These are phyloP conservation scores for Trinorchestia longiramus DNA, from an alignment of 1,140 invertebrate species.

Conservation along the genomic window DNA sequence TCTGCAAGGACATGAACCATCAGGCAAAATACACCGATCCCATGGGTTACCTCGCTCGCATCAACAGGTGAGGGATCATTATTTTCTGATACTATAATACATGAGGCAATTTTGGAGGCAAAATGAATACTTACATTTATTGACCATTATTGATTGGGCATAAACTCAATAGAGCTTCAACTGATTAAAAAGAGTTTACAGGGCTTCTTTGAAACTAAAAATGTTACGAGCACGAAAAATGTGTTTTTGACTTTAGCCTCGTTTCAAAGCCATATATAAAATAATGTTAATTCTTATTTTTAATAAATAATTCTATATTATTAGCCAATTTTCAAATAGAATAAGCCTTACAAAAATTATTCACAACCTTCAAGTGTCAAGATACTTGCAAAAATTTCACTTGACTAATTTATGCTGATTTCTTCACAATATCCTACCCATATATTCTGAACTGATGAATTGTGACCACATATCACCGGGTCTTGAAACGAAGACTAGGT, in stretches of 20 bases:
- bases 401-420: background rate
- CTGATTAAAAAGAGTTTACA: background rate
- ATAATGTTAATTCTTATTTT: background rate
- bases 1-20: conserved; percentile 75
- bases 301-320: background rate
- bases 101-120: background rate
- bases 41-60: conserved; percentile 75
- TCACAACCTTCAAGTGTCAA: background rate
- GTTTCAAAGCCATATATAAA: background rate
- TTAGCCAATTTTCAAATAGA: background rate
- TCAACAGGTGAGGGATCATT: conserved; percentile 74
- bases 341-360: background rate
- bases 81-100: background rate
- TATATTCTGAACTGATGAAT: background rate
- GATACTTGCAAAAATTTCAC: background rate
- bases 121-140: background rate
- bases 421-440: background rate
- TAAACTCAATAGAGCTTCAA: background rate
- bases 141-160: background rate
- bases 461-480: background rate
- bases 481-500: background rate
- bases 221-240: background rate
- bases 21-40: conserved; percentile 73
- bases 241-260: background rate
- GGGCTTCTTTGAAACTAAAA: background rate